Base-by-base conservation (phyloP, 2,113 vertebrate genomes). In the Fregata magnificens region DNA sequence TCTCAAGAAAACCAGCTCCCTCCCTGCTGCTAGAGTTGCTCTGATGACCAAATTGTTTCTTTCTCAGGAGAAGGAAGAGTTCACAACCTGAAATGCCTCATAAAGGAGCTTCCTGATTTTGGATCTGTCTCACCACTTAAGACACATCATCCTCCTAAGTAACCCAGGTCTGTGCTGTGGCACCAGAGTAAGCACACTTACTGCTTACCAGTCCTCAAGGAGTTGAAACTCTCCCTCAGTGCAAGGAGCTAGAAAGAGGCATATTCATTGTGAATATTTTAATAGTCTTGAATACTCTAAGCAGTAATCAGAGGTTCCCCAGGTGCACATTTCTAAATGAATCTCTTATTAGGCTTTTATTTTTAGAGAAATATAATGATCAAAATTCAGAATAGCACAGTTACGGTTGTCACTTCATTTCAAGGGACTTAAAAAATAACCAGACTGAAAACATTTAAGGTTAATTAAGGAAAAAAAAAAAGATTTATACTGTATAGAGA, bases 291-390 rank as follows among this genome's bases (percentile, higher is more conserved):
- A 86, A 90, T 84, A 79, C 82, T 1, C 0, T 59, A 86, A n/a
- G 63, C 88, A 96, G 90, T 11, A 95, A 95, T 92, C 92, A 94
- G 85, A 95, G 49, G 16, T 93, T 87, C 69, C 95, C 92, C 92
- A 93, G 94, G 95, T 94, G 93, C 93, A 95, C 40, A n/a, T 11
- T 58, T 93, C 72, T 77, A 94, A 96, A 95, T 96, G 73, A 94
- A 82, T 82, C 74, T 82, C 90, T 71, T 63, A 88, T 56, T n/a
- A 61, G 93, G 91, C 83, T 95, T 91, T 95, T 93, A 90, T 93
- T 95, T 98, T 96, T 95, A 96, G 91, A 86, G 83, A 79, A 96
- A 97, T 90, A 73, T 73, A 93, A 94, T 29, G 80, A 95, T 85
- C 86, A 86, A 88, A 49, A 79, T 82, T 93, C 81, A 86, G 95